These are phyloP conservation scores for Scaptomyza reducta DNA, from an alignment of 2,888 invertebrate species.

Conservation along the genomic window DNA sequence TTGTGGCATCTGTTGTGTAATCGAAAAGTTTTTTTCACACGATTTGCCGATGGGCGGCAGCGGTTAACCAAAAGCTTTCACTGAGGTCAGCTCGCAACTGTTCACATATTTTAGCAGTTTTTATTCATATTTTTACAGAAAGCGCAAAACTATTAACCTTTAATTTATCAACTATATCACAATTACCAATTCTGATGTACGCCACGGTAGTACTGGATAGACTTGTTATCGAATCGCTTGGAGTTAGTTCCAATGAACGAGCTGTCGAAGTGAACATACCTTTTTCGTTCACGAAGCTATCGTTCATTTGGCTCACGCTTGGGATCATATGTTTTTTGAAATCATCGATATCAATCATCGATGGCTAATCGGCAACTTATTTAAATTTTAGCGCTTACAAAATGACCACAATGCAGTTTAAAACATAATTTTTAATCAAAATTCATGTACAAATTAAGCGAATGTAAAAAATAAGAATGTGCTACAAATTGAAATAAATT, in stretches of 20 bases:
- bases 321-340: constrained; percentile 8
- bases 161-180: constrained; percentile 32
- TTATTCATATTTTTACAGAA: neutral
- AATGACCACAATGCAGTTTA: no score
- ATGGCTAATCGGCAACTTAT: neutral
- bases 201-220: constrained; percentile 40
- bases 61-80: neutral
- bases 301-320: neutral
- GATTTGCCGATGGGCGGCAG: neutral
- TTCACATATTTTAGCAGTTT: neutral
- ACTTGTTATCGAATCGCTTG: constrained; percentile 23
- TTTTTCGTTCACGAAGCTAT: neutral
- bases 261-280: neutral
- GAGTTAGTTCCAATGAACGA: constrained; percentile 21
- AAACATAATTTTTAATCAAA: no score
- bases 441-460: no score
- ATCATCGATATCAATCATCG: constrained; percentile 8
- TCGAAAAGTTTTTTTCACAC: constrained; percentile 38
- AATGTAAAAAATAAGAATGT: no score
- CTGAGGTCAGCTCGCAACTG: neutral
- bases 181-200: constrained; percentile 50
- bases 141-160: constrained; percentile 8
- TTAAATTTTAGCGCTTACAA: neutral
- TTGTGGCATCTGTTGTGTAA: constrained; percentile 64
- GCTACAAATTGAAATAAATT: neutral